A percentile compares a stretch with the other conserved stretches of the same genome.
Evolutionary conservation across 2,113 vertebrate species (phyloP).

Genomic region (Sphyrna mokarran): DNA sequence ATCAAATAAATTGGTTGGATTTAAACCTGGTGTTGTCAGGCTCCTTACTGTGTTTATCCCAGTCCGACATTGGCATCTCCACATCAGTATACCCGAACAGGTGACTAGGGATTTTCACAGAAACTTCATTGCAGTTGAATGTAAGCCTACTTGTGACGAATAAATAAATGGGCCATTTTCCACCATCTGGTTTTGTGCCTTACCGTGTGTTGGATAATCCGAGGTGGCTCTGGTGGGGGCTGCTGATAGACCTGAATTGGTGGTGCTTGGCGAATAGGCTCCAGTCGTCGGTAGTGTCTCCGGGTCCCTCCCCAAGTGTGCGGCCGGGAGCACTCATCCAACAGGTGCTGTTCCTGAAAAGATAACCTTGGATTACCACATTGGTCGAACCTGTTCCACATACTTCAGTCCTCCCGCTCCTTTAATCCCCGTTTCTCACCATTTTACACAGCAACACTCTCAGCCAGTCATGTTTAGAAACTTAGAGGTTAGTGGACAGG

Average conservation of each 20-base stretch:
- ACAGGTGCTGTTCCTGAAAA: constrained; percentile 65
- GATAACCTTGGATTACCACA: background rate
- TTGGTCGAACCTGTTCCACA: background rate
- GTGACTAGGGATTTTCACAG: no score
- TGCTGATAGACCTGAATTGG: constrained; percentile 43
- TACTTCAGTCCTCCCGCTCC: background rate
- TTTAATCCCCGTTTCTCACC: background rate
- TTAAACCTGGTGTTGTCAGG: no score
- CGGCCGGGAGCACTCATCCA: constrained; percentile 56
- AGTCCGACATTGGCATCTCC: no score
- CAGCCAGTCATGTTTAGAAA: background rate
- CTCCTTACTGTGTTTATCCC: no score
- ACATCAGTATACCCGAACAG: no score
- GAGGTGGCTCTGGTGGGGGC: constrained; percentile 48
- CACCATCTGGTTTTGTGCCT: constrained; percentile 6
- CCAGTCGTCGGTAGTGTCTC: constrained; percentile 39
- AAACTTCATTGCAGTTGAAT: no score
- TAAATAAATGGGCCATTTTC: background rate
- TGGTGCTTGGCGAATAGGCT: constrained; percentile 32
- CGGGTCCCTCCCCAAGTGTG: constrained; percentile 46
- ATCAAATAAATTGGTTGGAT: no score
- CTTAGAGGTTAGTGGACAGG: background rate
- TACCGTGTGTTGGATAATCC: constrained; percentile 66
- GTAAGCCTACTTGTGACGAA: no score
- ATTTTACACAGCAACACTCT: background rate